These are phyloP conservation scores for Sphyrna mokarran DNA, from an alignment of 2,113 vertebrate species.

Conservation along the genomic window DNA sequence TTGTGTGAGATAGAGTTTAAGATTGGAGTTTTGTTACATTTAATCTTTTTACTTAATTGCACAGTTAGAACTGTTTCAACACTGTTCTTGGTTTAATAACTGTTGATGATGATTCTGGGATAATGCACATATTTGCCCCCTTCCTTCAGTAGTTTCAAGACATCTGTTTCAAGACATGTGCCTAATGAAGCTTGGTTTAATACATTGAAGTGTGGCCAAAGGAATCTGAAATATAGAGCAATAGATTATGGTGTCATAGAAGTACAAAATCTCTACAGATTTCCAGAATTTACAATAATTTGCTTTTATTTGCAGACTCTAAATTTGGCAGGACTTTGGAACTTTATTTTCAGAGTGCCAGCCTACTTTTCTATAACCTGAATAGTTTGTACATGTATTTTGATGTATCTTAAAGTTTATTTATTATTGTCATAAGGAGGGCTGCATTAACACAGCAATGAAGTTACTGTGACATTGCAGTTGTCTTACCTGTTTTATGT, in stretches of 20 bases:
- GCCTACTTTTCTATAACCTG: background rate
- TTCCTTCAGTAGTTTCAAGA: background rate
- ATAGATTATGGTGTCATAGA: background rate
- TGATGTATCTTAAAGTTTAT: background rate
- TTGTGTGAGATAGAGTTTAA: background rate
- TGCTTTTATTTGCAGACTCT: background rate
- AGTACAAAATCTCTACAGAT: too few relatives aligned
- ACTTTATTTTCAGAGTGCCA: background rate
- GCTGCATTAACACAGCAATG: too few relatives aligned
- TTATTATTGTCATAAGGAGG: too few relatives aligned
- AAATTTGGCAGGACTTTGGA: background rate
- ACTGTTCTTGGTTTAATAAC: background rate
- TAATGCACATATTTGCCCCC: background rate
- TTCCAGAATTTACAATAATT: too few relatives aligned
- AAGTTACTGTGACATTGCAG: background rate
- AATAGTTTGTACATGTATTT: background rate
- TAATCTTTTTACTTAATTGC: background rate
- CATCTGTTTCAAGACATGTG: background rate
- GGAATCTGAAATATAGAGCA: background rate
- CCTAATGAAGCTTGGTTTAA: background rate
- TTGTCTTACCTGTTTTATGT: conserved; percentile 78
- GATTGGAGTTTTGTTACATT: background rate
- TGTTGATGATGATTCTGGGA: background rate
- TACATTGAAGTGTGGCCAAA: background rate
- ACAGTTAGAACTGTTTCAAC: background rate